Base-by-base conservation (phyloP, 2,113 vertebrate genomes). In the Mesembrinibis cayennensis region DNA sequence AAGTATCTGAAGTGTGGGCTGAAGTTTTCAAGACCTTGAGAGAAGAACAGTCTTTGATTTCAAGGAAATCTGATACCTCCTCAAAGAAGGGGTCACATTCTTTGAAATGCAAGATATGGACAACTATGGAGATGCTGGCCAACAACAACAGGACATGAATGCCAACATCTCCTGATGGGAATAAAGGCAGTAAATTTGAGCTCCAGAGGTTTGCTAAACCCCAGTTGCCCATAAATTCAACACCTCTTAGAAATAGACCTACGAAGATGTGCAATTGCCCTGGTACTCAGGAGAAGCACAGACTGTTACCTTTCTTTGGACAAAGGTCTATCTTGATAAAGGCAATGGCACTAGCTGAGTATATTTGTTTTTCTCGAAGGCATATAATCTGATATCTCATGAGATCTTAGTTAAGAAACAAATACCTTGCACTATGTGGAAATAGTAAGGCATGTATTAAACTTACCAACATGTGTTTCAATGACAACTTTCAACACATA, bases 91-190 rank as follows among this genome's bases (percentile, higher is more conserved):
- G 49, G 53, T 92, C 70, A 58, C 53, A 76, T 79, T 95, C 94
- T 97, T 93, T 95, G 93, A 97, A 93, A 93, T 19, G 32, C 45
- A 83, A 92, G 87, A 95, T 89, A 82, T 25, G 38, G 94, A 79
- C 73, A 91, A 29, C 70, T 72, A 53, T 22, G 22, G 70, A 70
- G 53, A 58, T 70, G n/a, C 23, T 83, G 72, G 89, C 96, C 96
- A 96, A 92, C 71, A 86, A 69, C 86, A 96, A 95, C 86, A 93
- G 63, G 63, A 78, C 83, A n/a, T 11, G 34, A 95, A 93, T 90
- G 86, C 93, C 83, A 91, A 4, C 62, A 19, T 50, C 49, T 89
- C 66, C 74, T 89, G 49, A 38, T 45, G 62, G 69, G 78, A 94
- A 78, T 84, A 76, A 72, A 92, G 82, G 77, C 83, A 92, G 73